These are phyloP conservation scores for Proales similis DNA, from an alignment of 1,140 invertebrate species.

Conservation along the genomic window DNA sequence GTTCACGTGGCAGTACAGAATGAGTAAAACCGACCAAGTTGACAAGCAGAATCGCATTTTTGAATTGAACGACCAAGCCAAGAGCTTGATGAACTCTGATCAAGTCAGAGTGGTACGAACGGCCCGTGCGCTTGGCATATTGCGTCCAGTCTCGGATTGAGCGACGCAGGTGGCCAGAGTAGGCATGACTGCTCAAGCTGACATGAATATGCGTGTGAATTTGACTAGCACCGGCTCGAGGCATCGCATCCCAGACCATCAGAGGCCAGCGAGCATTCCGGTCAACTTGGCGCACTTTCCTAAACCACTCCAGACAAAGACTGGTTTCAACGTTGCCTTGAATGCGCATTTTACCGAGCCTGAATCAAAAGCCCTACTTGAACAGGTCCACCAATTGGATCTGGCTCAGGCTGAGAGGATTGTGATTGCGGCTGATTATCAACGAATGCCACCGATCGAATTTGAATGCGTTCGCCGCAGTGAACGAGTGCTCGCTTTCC, in stretches of 20 bases:
- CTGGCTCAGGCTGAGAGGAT: constrained; percentile 50
- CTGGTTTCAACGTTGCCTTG: background rate
- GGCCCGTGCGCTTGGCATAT: constrained; percentile 7
- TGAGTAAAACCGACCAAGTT: constrained; percentile 46
- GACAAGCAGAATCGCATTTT: constrained; percentile 49
- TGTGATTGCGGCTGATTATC: constrained; percentile 51
- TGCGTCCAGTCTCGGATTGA: background rate
- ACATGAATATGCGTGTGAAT: constrained; percentile 57
- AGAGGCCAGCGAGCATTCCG: constrained; percentile 45
- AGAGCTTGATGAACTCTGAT: constrained; percentile 49
- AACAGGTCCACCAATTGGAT: constrained; percentile 50
- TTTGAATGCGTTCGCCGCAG: constrained; percentile 56
- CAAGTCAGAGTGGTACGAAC: constrained; percentile 51
- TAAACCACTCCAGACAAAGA: constrained; percentile 43
- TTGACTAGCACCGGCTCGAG: constrained; percentile 55
- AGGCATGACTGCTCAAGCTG: constrained; percentile 47
- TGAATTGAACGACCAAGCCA: constrained; percentile 47
- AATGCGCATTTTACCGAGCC: constrained; percentile 46
- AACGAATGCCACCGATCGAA: constrained; percentile 54
- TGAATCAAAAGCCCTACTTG: constrained; percentile 44
- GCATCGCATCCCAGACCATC: constrained; percentile 54
- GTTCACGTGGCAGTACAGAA: constrained; percentile 1
- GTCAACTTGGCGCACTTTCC: constrained; percentile 41
- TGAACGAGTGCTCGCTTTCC: constrained; percentile 47
- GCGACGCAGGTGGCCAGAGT: constrained; percentile 45